phyloP scores from a whole-genome alignment of 2,113 vertebrate genomes.

The human (Homo sapiens) region GRCh38 chr14:65432001-65432500 shows the following conservation, averaged over 20 bases:
- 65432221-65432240: background rate
- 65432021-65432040: background rate
- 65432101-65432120: background rate
- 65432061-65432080: background rate
- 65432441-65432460: slow-evolving; percentile 48
- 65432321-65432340: background rate
- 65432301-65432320: background rate
- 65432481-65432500: background rate
- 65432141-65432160: background rate
- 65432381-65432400: background rate
- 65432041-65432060: slow-evolving; percentile 4
- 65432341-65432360: background rate
- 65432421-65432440: slow-evolving; percentile 1
- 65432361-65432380: slow-evolving; percentile 10
- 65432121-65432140: background rate
- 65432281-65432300: background rate
- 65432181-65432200: background rate
- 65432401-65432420: background rate
- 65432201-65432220: background rate
- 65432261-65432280: background rate
- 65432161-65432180: slow-evolving; percentile 39
- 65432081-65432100: background rate
- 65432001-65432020: background rate
- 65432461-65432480: slow-evolving; percentile 1
- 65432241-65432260: background rate